phyloP scores from a whole-genome alignment of 2,113 vertebrate species.

The Stegostoma tigrinum region DNA sequence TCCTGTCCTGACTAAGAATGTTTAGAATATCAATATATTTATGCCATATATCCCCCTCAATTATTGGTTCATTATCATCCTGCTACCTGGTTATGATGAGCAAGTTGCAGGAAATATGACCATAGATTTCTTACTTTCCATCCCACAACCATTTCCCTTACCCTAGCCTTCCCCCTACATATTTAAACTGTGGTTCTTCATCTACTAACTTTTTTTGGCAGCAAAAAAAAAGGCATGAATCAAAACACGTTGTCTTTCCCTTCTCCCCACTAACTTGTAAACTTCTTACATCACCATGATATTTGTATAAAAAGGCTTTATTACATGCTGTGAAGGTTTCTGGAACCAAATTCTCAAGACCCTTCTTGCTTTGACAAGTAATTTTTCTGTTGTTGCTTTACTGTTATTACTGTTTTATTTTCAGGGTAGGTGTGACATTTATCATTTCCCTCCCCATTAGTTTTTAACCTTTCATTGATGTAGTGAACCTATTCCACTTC shows the following conservation, averaged over 20 bases:
- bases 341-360: neutral
- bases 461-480: neutral
- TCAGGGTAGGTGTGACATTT: neutral
- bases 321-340: neutral
- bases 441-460: neutral
- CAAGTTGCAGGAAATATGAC: neutral
- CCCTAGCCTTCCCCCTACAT: neutral
- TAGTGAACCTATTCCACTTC: neutral
- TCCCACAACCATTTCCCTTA: neutral
- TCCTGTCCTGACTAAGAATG: neutral
- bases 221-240: too few species aligned
- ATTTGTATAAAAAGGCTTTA: neutral
- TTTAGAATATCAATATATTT: neutral
- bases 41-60: neutral
- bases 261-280: neutral
- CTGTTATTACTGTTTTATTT: conserved; percentile 24
- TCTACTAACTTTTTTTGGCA: neutral
- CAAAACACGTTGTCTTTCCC: neutral
- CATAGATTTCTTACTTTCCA: neutral
- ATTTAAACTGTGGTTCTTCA: neutral
- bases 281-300: neutral
- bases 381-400: neutral
- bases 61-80: neutral
- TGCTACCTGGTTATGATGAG: neutral
- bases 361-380: neutral